These are phyloP conservation scores for Xestoiulus laeticollis DNA, from an alignment of 2,888 invertebrate species.

Conservation along the genomic window DNA sequence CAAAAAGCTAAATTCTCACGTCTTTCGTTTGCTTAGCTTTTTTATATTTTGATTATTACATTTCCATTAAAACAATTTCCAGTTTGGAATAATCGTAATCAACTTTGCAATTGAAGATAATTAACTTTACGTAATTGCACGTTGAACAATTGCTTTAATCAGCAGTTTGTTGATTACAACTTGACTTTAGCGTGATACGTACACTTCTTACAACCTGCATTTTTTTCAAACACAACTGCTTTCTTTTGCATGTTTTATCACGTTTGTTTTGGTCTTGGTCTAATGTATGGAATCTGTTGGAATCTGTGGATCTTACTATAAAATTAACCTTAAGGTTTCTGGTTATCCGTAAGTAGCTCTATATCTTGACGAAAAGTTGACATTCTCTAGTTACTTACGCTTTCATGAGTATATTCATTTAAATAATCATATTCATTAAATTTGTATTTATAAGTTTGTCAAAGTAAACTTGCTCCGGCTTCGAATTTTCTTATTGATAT, in stretches of 20 bases:
- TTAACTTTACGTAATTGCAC: too few species aligned
- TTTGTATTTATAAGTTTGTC: neutral
- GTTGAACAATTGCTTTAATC: too few species aligned
- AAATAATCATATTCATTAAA: neutral
- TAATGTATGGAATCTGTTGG: too few species aligned
- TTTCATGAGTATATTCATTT: neutral
- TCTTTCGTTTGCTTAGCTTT: too few species aligned
- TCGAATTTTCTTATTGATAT: neutral
- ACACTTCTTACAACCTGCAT: neutral
- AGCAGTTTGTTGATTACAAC: too few species aligned
- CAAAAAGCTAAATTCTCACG: too few species aligned
- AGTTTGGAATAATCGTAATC: too few species aligned
- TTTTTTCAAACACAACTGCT: neutral
- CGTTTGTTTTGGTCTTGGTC: neutral
- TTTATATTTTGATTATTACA: too few species aligned
- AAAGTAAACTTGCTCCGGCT: neutral
- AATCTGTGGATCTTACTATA: neutral
- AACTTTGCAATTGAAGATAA: too few species aligned
- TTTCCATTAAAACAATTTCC: too few species aligned
- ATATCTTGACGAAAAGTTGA: neutral
- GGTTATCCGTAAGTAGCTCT: neutral
- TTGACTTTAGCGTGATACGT: neutral
- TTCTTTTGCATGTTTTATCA: neutral
- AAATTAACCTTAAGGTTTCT: neutral
- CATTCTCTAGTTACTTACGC: neutral